Evolutionary conservation across 1,140 invertebrate genomes (phyloP), one percentile per base, ranked within the genome.

Genomic region (Leptinotarsa undecemlineata): DNA sequence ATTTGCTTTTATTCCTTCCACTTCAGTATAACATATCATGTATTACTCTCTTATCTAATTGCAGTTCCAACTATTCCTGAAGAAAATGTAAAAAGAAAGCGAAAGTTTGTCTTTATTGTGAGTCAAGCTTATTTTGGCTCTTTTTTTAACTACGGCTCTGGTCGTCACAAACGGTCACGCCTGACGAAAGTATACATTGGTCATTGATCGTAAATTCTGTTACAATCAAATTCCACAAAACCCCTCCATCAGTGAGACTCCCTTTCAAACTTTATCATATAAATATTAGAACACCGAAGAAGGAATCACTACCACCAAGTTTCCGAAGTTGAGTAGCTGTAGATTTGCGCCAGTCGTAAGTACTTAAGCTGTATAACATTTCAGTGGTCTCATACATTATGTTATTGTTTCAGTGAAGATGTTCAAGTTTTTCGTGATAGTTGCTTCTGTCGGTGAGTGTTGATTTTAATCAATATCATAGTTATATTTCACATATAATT

Each of bases 361-460:
- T 42, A 42, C 8, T 42, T 11, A 42, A 42, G 33, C 8, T 42
- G 33, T 42, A 42, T 11, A 42, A 42, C 8, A 42, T 42, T 42
- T 42, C 33, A 42, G 33, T 42, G 33, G 2, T 42, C 33, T 42
- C 1, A 11, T 3, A 42, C 33, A 11, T 11, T 42, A 42, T 11
- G 8, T 42, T 68, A 23, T 2, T 57, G 33, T 70, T 70, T 26
- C 47, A 70, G 68, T 70, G 68, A 70, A 70, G 67, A 77, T 77
- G 76, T 75, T 77, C 76, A 77, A 68, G 76, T 72, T 77, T 77
- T 77, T 77, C 76, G 73, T 72, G 17, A 60, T 77, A 63, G 57
- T 68, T 48, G 76, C 74, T 66, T 68, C 68, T 26, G 72, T 57
- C 70, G 73, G 76, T 77, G 63, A 77, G 76, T 75, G 33, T 11